Evolutionary conservation across 2,113 vertebrate species (phyloP), one percentile per base, ranked within the genome.

Genomic region (Xenopus borealis): DNA sequence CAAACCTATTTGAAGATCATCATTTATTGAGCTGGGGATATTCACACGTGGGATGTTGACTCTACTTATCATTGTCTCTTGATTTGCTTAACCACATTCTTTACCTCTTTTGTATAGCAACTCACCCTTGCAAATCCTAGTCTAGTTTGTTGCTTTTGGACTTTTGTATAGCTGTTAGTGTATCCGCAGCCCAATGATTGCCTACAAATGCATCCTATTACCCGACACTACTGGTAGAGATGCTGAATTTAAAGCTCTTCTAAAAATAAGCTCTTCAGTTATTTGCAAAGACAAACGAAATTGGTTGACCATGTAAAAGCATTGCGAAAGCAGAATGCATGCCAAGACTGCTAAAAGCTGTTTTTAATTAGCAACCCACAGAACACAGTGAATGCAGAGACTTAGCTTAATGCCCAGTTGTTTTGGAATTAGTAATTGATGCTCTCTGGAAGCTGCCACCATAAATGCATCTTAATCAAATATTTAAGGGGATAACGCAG

Each of bases 261-360:
- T 66, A 45, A 66, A 46, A 72, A 62, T 46, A 61, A 52, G 20
- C 45, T 69, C 11, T 30, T 61, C 19, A 47, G 45, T 62, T 68
- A 68, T 75, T 75, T 75, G 61, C 68, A 27, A 57, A 61, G 65
- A 10, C 17, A 75, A 62, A 75, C 30, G 61, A n/a, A 59, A 69
- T 65, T 18, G 66, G 44, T 59, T 69, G 72, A 68, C 72, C 65
- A 69, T 66, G 58, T 52, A 47, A 58, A 61, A 70, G 68, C 53
- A 8, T 44, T 30, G 23, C 23, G 57, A 50, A 52, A 30, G 17
- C n/a, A 52, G 50, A 19, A 10, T 59, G 12, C 33, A 12, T 53
- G 72, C 72, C 72, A 75, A 75, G 72, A 52, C 55, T 75, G 55
- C 50, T 75, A 44, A 75, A 75, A 75, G 72, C 72, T 68, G 55